phyloP scores from a whole-genome alignment of 2,113 vertebrate genomes.

The Charadrius vociferus region DNA sequence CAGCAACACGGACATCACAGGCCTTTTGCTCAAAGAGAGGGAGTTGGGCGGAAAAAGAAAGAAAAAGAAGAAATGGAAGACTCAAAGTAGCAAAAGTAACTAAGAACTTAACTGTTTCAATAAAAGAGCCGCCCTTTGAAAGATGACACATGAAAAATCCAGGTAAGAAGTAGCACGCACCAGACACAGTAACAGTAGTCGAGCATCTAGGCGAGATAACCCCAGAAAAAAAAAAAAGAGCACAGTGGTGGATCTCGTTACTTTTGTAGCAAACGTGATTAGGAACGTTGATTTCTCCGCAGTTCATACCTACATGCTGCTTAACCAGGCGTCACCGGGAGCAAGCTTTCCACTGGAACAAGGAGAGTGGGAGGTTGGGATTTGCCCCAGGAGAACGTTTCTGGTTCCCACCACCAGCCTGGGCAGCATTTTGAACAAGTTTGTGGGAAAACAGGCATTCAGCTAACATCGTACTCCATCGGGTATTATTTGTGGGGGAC shows the following conservation, averaged over 20 bases:
- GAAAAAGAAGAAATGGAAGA: not conserved
- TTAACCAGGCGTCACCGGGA: rapidly evolving
- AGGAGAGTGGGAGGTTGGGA: not conserved
- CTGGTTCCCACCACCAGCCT: constrained; percentile 26
- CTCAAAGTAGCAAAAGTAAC: not conserved
- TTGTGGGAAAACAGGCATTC: constrained; percentile 58
- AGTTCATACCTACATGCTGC: too few relatives aligned
- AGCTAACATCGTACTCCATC: not conserved
- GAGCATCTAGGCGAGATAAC: not conserved
- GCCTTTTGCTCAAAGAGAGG: not conserved
- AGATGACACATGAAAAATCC: not conserved
- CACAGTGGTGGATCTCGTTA: constrained; percentile 34
- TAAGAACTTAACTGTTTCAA: too few relatives aligned
- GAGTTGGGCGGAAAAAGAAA: too few relatives aligned
- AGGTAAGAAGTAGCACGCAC: too few relatives aligned
- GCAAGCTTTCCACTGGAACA: not conserved
- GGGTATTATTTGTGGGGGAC: constrained; percentile 44
- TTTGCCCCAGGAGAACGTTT: not conserved
- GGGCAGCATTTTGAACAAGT: constrained; percentile 6
- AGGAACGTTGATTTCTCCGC: not conserved
- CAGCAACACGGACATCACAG: not conserved
- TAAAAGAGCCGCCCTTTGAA: not conserved
- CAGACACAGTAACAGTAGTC: too few relatives aligned
- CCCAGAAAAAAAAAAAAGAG: not conserved
- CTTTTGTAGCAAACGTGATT: constrained; percentile 21